A percentile compares a stretch with the other conserved stretches of the same genome.
Conservation (phyloP, 2,888 invertebrate genomes). For the Cosmia pyralina region DNA sequence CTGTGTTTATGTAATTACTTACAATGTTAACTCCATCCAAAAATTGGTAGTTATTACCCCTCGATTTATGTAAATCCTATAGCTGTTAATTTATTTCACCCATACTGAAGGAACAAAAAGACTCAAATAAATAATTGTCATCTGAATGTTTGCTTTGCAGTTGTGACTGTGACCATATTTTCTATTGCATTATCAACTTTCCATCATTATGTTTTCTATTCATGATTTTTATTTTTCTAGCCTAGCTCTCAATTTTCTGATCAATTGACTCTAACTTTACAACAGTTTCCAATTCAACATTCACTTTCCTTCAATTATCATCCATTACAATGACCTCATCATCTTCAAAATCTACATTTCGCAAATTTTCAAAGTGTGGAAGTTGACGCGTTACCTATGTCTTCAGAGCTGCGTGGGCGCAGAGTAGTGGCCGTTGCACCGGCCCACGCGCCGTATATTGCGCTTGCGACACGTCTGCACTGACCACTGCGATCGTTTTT, state of each 20-base stretch:
- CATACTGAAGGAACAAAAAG: neutral
- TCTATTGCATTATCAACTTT: conserved; percentile 30
- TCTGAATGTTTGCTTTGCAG: conserved; percentile 3
- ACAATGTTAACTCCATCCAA: conserved; percentile 33
- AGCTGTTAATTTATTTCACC: neutral
- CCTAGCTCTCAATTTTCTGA: conserved; percentile 36
- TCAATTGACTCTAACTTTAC: conserved; percentile 28
- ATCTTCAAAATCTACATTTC: conserved; percentile 34
- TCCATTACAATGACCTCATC: conserved; percentile 28
- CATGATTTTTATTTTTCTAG: conserved; percentile 25
- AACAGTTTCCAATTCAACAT: conserved; percentile 20
- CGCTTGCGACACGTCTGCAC: conserved; percentile 63
- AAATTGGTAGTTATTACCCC: conserved; percentile 16
- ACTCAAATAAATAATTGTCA: neutral
- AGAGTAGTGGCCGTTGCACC: conserved; percentile 72
- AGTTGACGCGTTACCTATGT: conserved; percentile 53
- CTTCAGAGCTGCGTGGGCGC: conserved; percentile 62
- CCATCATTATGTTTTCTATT: conserved; percentile 27
- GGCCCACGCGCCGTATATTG: conserved; percentile 72
- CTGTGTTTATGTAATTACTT: conserved; percentile 40
- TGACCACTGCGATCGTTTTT: conserved; percentile 60
- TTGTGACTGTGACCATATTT: conserved; percentile 8
- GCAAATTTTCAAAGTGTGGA: conserved; percentile 43
- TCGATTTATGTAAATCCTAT: conserved; percentile 22
- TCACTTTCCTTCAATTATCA: conserved; percentile 37